Evolutionary conservation across 2,113 vertebrate genomes (phyloP).

Genomic region (Paracanthobrama guichenoti): DNA sequence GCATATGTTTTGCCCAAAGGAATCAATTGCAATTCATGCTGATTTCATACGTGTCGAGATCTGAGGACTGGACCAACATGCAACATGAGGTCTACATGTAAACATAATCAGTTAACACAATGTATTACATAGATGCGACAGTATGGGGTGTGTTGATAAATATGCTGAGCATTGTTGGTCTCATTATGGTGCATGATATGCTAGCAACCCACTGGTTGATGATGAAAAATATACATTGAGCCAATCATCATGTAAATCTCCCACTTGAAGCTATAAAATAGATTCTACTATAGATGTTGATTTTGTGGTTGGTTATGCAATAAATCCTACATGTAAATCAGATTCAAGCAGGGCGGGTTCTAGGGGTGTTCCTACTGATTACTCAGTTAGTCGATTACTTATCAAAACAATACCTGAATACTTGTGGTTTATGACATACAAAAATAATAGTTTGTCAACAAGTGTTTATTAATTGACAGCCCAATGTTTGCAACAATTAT

Average conservation of each 20-base stretch:
- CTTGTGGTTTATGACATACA: too few relatives aligned
- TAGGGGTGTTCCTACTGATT: too few relatives aligned
- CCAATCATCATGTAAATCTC: neutral
- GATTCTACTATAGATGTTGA: neutral
- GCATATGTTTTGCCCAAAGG: slow-evolving; percentile 57
- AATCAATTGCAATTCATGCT: slow-evolving; percentile 60
- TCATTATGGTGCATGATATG: neutral
- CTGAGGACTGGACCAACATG: neutral
- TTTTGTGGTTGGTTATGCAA: neutral
- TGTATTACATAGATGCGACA: neutral
- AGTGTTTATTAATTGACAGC: too few relatives aligned
- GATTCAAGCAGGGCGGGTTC: neutral
- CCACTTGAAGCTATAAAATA: neutral
- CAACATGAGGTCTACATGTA: neutral
- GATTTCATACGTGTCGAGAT: slow-evolving; percentile 37
- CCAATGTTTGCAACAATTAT: too few relatives aligned
- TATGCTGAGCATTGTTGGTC: neutral
- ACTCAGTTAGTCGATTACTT: too few relatives aligned
- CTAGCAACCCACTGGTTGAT: slow-evolving; percentile 12
- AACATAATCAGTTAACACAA: neutral
- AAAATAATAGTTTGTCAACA: too few relatives aligned
- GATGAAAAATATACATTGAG: neutral
- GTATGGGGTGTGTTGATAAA: neutral
- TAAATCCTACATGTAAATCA: neutral
- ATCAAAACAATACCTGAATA: too few relatives aligned